These are phyloP conservation scores for Chrysochloris asiatica DNA, from an alignment of 2,113 vertebrate genomes.

Conservation along the genomic window DNA sequence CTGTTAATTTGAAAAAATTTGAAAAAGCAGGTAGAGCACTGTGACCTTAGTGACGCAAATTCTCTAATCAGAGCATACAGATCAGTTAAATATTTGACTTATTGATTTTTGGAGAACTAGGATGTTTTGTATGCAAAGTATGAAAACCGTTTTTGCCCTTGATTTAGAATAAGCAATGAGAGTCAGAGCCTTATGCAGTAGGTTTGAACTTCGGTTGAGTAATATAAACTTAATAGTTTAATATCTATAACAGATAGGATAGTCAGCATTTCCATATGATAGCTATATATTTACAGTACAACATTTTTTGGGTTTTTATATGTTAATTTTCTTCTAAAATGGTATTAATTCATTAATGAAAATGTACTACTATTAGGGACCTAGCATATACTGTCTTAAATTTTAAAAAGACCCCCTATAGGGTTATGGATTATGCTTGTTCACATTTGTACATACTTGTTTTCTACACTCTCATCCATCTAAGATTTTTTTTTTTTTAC, in stretches of 20 bases:
- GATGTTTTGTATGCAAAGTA: conserved; percentile 64
- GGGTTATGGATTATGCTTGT: not conserved
- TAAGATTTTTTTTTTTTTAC: no score
- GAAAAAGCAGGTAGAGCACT: conserved; percentile 47
- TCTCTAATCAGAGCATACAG: conserved; percentile 56
- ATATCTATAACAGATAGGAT: not conserved
- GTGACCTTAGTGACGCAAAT: conserved; percentile 59
- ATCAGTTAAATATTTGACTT: conserved; percentile 70
- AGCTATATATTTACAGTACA: conserved; percentile 31
- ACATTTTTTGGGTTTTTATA: not conserved
- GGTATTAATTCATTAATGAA: not conserved
- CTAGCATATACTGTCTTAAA: not conserved
- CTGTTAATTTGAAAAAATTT: conserved; percentile 63
- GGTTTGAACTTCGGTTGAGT: conserved; percentile 49
- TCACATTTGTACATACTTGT: not conserved
- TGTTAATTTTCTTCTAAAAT: conserved; percentile 45
- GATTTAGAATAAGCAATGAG: conserved; percentile 54
- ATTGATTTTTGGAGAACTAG: conserved; percentile 66
- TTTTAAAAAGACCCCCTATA: not conserved
- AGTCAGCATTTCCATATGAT: not conserved
- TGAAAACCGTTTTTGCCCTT: conserved; percentile 59
- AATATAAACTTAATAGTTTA: not conserved
- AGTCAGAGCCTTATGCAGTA: not conserved
- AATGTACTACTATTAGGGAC: not conserved
- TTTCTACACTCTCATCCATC: conserved; percentile 12